A percentile compares a stretch with the other conserved stretches of the same genome.
Conservation (phyloP, 2,888 invertebrate genomes). For the Caenorhabditis parvicauda region DNA sequence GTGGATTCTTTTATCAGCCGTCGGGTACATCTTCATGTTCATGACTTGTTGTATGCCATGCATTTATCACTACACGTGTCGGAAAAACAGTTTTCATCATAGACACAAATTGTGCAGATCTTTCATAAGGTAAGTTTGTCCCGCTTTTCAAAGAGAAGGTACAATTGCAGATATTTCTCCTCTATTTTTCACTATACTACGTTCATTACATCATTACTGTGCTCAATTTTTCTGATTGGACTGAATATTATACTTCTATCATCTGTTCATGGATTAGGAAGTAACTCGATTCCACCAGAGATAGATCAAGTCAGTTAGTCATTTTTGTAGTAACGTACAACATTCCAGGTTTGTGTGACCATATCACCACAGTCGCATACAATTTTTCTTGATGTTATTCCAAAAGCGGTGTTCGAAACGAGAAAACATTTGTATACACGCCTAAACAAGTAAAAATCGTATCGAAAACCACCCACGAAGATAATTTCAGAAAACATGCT, state of each 20-base stretch:
- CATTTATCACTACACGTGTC: constrained; percentile 46
- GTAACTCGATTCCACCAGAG: constrained; percentile 55
- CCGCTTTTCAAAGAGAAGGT: background rate
- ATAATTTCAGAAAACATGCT: constrained; percentile 16
- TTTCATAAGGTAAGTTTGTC: constrained; percentile 42
- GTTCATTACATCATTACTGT: constrained; percentile 44
- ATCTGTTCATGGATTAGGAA: constrained; percentile 55
- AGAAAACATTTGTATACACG: background rate
- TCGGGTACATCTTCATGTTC: constrained; percentile 34
- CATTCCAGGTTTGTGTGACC: constrained; percentile 31
- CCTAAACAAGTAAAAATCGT: background rate
- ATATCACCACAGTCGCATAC: constrained; percentile 19
- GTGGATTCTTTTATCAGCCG: constrained; percentile 33
- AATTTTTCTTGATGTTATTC: constrained; percentile 8
- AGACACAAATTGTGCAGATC: constrained; percentile 55
- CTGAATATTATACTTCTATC: constrained; percentile 49
- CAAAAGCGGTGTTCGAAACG: background rate
- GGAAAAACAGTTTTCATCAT: constrained; percentile 52
- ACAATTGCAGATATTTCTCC: constrained; percentile 48
- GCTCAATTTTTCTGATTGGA: constrained; percentile 31
- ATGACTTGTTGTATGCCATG: constrained; percentile 48
- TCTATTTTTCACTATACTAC: constrained; percentile 50
- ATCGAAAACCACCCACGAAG: background rate
- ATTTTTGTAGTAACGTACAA: background rate
- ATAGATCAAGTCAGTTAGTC: constrained; percentile 36